Evolutionary conservation across 2,888 invertebrate species (phyloP).

Genomic region (Camptogramma bilineatum): DNA sequence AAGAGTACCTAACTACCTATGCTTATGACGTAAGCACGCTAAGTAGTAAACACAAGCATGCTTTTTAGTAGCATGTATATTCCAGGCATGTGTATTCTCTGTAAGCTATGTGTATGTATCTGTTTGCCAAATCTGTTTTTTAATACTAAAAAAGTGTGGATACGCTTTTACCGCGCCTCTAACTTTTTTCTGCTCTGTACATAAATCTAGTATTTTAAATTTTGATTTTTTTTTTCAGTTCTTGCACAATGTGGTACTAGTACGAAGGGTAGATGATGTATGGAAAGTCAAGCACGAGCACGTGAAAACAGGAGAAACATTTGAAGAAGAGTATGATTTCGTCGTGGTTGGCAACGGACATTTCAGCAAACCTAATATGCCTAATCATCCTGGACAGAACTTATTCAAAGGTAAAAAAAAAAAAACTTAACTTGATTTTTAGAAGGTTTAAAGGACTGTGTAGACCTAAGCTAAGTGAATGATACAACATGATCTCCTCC

Average conservation of each 20-base stretch:
- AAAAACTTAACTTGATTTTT: not conserved
- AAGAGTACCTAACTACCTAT: too few species aligned
- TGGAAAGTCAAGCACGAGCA: constrained; percentile 71
- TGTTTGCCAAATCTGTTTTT: too few species aligned
- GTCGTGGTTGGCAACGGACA: constrained; percentile 90
- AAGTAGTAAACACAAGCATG: too few species aligned
- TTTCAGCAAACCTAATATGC: constrained; percentile 70
- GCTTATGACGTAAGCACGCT: too few species aligned
- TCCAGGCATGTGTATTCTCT: too few species aligned
- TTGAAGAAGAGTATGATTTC: constrained; percentile 85
- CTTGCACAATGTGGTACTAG: constrained; percentile 64
- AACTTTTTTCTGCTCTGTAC: too few species aligned
- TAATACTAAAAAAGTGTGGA: too few species aligned
- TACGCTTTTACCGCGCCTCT: too few species aligned
- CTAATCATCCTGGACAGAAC: constrained; percentile 64
- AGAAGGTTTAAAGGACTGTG: not conserved
- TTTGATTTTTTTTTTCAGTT: constrained; percentile 61
- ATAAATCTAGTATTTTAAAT: not conserved
- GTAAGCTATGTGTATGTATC: too few species aligned
- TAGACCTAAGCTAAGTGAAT: too few species aligned
- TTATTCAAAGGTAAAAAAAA: constrained; percentile 66
- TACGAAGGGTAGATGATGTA: constrained; percentile 56
- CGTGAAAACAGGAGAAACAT: constrained; percentile 62
- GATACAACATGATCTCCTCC: too few species aligned
- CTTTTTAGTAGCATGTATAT: too few species aligned